Evolutionary conservation across 2,888 invertebrate species (phyloP).

Genomic region (Pristionchus exspectatus): DNA sequence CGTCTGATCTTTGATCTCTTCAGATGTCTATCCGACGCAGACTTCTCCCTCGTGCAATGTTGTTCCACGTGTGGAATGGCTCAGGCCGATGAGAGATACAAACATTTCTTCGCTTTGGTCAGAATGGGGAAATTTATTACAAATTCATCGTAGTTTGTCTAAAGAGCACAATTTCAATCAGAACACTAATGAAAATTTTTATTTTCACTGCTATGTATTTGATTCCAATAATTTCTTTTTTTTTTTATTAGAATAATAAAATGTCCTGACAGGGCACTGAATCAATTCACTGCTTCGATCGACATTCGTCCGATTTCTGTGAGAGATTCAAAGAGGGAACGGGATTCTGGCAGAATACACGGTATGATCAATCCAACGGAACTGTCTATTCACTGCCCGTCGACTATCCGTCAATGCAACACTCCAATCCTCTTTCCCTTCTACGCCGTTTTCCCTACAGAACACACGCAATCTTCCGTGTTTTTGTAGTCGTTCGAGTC

Average conservation of each 20-base stretch:
- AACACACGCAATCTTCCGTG: constrained; percentile 9
- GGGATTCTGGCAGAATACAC: constrained; percentile 49
- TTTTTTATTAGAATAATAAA: background rate
- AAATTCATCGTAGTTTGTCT: background rate
- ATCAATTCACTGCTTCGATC: constrained; percentile 73
- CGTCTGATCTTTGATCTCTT: constrained; percentile 16
- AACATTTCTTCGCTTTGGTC: constrained; percentile 71
- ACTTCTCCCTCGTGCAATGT: constrained; percentile 75
- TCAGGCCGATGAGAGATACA: constrained; percentile 70
- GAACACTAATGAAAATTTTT: no score
- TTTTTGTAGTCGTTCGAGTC: background rate
- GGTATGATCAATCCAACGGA: constrained; percentile 2
- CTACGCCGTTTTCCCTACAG: background rate
- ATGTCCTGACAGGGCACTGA: constrained; percentile 60
- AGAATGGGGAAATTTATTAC: background rate
- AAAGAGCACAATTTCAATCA: no score
- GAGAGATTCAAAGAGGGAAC: constrained; percentile 37
- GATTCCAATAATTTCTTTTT: no score
- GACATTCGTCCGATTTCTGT: constrained; percentile 71
- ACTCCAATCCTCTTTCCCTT: background rate
- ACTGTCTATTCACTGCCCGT: background rate
- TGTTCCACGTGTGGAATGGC: constrained; percentile 73
- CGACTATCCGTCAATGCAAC: background rate
- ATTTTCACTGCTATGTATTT: no score
- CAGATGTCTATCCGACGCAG: constrained; percentile 67